Evolutionary conservation across 2,113 vertebrate species (phyloP), one percentile per base, ranked within the genome.

Genomic region (Oncorhynchus masou): DNA sequence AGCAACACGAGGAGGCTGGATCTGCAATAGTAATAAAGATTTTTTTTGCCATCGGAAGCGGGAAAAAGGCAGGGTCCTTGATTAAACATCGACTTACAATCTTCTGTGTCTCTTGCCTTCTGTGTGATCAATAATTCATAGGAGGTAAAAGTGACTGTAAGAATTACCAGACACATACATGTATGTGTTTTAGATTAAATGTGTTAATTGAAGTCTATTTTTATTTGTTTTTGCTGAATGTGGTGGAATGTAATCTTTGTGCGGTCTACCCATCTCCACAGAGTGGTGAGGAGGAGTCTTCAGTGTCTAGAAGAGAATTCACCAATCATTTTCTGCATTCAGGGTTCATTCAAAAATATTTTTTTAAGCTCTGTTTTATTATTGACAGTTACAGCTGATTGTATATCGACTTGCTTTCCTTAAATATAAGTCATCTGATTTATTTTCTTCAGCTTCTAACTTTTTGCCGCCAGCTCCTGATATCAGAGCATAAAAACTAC

Each of bases 11-110:
- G 79, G 45, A 76, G 80, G 77, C 69, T 76, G 84, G 73, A 73
- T 85, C 66, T 29, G 83, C 68, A 81, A 83, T 83, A 79, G 80
- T 87, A 84, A 91, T 88, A 85, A 86, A 88, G 82, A 90, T 85
- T 73, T 39, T 73, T 67, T 59, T 51, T 72, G 62, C 85, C 78
- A 83, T 87, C 77, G 73, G 83, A 65, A 62, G 51, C 0, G 16
- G 51, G 19, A 24, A 62, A 24, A 62, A 24, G n/a, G 79, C 72
- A 79, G 74, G 59, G 20, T 79, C 76, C 79, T 79, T 91, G 86
- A 93, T 93, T 90, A 92, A 92, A 93, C 89, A 93, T 92, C 92
- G 91, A 92, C 90, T 84, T 11, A 5, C 5, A n/a, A 84, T 90
- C 74, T 82, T 89, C 87, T 89, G 80, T 90, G 80, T 88, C 7